Base-by-base conservation (phyloP, 2,113 vertebrate species). In the Camelus dromedarius region DNA sequence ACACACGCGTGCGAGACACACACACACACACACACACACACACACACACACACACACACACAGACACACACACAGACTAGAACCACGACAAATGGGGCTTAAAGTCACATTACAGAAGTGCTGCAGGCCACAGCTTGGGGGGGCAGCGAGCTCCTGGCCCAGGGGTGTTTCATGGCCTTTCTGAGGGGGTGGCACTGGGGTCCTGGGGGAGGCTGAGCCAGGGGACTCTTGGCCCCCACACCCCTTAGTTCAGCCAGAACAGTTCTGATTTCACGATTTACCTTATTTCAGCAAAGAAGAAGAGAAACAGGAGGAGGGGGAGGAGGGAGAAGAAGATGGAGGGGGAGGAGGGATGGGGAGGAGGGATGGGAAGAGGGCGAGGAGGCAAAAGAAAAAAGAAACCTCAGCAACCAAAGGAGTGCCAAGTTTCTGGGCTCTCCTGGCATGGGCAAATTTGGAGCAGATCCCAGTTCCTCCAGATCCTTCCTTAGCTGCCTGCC, bases 331-430 rank as follows among this genome's bases (percentile, higher is more conserved):
- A 28, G 35, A 24, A 82, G 58, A 22, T 16, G 18, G 15, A 48
- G 8, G 46, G 24, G 58, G 32, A 26, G 10, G 15, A 48, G 8
- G 46, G 24, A 3, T 3, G 13, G 10, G 14, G 3, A 54, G 56
- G 13, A 32, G 38, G 38, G 38, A 38, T 42, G 38, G 58, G 32
- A 26, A 10, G 15, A 48, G 8, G 46, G 24, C 38, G 2, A 67
- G 32, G 22, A 52, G 11, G 32, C n/a, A 11, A 24, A 35, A 58
- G 46, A 30, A 15, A 24, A 52, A 30, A 76, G 16, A 64, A 62
- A 22, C 11, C 32, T 1, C 20, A 18, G 11, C 16, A 5, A 48
- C 16, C 8, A 22, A 20, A 0, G 4, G 22, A 60, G 18, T 16
- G 12, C 70, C 86, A 24, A 8, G 80, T 26, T 42, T 4, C 15